Conservation (phyloP, 2,797 vertebrate genomes). For the Trachurus trachurus region DNA sequence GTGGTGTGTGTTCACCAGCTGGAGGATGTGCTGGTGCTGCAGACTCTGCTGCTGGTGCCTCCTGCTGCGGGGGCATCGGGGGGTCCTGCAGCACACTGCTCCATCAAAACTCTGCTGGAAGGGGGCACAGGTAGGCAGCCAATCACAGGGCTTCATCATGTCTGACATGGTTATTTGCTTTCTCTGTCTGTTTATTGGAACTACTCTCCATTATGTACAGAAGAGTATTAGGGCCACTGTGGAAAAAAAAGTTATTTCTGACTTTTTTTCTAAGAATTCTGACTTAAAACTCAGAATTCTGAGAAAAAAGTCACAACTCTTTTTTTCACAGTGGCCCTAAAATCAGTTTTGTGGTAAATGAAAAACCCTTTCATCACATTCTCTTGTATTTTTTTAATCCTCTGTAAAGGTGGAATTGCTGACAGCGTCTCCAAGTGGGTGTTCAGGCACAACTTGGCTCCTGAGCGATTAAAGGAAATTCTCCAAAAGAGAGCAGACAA, state of each 20-base stretch:
- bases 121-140: conserved; percentile 91
- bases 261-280: no score
- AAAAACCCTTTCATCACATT: neutral
- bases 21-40: conserved; percentile 94
- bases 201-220: no score
- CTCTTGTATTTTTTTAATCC: accelerated
- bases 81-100: conserved; percentile 86
- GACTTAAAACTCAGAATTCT: no score
- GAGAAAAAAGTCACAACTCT: no score
- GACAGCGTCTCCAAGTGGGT: conserved; percentile 96
- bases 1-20: conserved; percentile 93
- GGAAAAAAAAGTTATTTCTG: no score
- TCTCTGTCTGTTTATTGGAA: neutral
- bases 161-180: neutral
- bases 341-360: no score
- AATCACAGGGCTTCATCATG: neutral
- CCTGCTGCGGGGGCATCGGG: conserved; percentile 76
- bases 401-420: conserved; percentile 90
- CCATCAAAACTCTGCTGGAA: conserved; percentile 92
- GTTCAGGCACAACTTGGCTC: conserved; percentile 91
- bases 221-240: no score
- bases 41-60: conserved; percentile 91
- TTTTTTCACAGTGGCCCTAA: no score
- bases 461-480: conserved; percentile 86
- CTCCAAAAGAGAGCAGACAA: conserved; percentile 72